Base-by-base conservation (phyloP, 2,888 invertebrate genomes). In the Apocheima hispidaria region DNA sequence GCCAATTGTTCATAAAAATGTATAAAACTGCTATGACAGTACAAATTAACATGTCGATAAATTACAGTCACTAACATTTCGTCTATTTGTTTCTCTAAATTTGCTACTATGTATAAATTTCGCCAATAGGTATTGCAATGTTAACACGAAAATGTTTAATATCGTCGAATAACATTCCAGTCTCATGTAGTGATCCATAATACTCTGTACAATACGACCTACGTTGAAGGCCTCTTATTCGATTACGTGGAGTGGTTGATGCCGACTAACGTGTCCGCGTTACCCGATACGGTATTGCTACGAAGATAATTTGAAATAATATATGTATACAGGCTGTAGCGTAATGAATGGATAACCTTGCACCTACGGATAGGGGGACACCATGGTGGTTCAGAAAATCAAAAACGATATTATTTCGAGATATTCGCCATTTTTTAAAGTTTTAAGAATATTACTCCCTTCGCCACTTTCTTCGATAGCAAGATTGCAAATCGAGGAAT, bases 1-100 rank as follows among this genome's bases (percentile, higher is more conserved):
- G 83, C 84, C 82, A 79, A 79, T 84, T 87, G 82, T 82, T 78
- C 81, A 84, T 89, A 89, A 85, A 90, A 88, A 88, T 87, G 87
- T 90, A 90, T 85, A 91, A 91, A 91, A 90, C 78, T 78, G 81
- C 74, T 72, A 72, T 77, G 77, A 79, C 75, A 79, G 60, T 63
- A 69, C 68, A 71, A 66, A 53, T 57, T 53, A 59, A 79, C 78
- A 74, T 72, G 72, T 46, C 46, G 6, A 46, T 77, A 48, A n/a
- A 36, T 65, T 73, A 73, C 73, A 74, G 76, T 78, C 71, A 75
- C 81, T 82, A 84, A 77, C 78, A 74, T 62, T 78, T 79, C 69
- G 73, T 66, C 71, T 70, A 75, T 68, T 63, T 66, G 68, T 63
- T 66, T 69, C 63, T 65, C 71, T 69, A 73, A 69, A 70, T 70